Conservation (phyloP, 2,888 invertebrate genomes). For the Frankliniella intonsa region DNA sequence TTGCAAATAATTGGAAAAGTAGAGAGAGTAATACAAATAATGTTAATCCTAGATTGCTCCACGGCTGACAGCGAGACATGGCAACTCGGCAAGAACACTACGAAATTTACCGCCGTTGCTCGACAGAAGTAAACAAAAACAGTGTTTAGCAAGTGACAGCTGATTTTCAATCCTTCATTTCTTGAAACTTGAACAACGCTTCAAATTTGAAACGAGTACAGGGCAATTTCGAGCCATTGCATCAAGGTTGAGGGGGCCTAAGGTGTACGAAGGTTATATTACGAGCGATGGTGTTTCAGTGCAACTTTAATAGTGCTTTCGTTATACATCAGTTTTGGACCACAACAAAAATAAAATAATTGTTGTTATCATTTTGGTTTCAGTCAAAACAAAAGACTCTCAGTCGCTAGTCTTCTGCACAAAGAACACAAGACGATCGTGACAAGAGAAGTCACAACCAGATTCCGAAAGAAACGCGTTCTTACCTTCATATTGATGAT, state of each 20-base stretch:
- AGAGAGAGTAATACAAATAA: background rate
- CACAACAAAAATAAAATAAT: background rate
- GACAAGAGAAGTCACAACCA: conserved; percentile 14
- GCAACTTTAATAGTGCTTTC: too few relatives aligned
- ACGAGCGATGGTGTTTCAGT: background rate
- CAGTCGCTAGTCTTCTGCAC: conserved; percentile 24
- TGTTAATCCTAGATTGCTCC: too few relatives aligned
- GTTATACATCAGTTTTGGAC: too few relatives aligned
- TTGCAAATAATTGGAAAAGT: too few relatives aligned
- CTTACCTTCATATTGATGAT: background rate
- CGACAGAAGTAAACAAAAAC: background rate
- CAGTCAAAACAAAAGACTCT: conserved; percentile 20
- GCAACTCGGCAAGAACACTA: background rate
- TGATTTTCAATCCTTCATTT: background rate
- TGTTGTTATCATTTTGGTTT: conserved; percentile 2
- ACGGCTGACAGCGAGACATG: too few relatives aligned
- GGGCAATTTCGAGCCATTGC: background rate
- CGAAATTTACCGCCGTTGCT: background rate
- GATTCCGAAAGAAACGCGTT: conserved; percentile 9
- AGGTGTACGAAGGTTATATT: background rate
- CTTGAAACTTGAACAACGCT: background rate
- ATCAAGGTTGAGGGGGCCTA: background rate
- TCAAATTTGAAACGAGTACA: background rate
- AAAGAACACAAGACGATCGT: conserved; percentile 26
- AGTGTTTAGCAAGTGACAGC: background rate